A percentile compares a stretch with the other conserved stretches of the same genome.
These are phyloP conservation scores for Sipunculus nudus DNA, from an alignment of 2,888 invertebrate genomes.

Conservation along the genomic window DNA sequence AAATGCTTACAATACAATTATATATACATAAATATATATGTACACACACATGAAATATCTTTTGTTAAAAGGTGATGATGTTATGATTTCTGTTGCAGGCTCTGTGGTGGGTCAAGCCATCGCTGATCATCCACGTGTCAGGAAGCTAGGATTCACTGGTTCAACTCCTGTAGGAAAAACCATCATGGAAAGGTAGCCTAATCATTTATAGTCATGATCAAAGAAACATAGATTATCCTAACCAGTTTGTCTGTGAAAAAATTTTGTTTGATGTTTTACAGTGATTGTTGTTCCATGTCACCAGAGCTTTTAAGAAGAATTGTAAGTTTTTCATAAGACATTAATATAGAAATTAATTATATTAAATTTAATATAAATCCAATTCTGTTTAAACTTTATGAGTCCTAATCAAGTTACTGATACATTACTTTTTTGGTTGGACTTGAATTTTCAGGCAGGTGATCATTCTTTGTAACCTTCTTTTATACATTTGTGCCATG, in stretches of 20 bases:
- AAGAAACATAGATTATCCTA: not conserved
- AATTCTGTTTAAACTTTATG: too few relatives aligned
- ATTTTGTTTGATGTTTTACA: slow-evolving; percentile 16
- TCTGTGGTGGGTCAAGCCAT: slow-evolving; percentile 85
- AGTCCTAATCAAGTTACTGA: too few relatives aligned
- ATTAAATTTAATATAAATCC: too few relatives aligned
- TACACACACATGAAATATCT: not conserved
- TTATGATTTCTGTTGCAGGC: slow-evolving; percentile 67
- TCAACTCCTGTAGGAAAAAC: slow-evolving; percentile 91
- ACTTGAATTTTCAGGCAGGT: too few relatives aligned
- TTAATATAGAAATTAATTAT: too few relatives aligned
- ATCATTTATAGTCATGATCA: too few relatives aligned
- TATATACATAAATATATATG: not conserved
- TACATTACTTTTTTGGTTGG: too few relatives aligned
- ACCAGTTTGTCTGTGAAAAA: not conserved
- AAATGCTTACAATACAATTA: not conserved
- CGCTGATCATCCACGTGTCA: slow-evolving; percentile 83
- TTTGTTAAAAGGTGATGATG: not conserved
- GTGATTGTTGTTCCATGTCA: too few relatives aligned
- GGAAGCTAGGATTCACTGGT: slow-evolving; percentile 96
- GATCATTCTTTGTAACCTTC: too few relatives aligned
- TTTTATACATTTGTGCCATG: too few relatives aligned
- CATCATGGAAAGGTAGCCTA: slow-evolving; percentile 80
- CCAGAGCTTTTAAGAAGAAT: too few relatives aligned
- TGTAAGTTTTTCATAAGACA: too few relatives aligned